These are phyloP conservation scores for Drosophila trichaetosa DNA, from an alignment of 2,888 invertebrate genomes.

Conservation along the genomic window DNA sequence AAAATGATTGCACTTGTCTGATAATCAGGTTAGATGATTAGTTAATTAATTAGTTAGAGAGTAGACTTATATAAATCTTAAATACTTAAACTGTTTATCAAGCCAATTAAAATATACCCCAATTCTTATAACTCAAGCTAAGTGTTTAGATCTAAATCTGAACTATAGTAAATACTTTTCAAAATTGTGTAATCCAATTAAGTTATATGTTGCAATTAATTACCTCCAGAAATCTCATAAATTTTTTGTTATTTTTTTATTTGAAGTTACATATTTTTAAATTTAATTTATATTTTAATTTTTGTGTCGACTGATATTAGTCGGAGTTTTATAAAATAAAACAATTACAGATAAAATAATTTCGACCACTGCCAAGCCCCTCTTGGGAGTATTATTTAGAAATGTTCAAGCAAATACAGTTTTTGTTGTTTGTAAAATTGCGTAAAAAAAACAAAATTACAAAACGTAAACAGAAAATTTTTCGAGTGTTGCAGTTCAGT, in stretches of 20 bases:
- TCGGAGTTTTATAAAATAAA: background rate
- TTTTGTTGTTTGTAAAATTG: constrained; percentile 19
- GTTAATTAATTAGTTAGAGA: background rate
- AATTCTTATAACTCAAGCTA: background rate
- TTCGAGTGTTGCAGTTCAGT: constrained; percentile 62
- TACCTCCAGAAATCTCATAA: background rate
- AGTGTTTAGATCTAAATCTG: background rate
- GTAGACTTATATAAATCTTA: background rate
- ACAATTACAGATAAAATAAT: background rate
- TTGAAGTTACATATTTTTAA: background rate
- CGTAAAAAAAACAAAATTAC: constrained; percentile 30
- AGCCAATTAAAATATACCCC: background rate
- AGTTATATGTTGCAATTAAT: background rate
- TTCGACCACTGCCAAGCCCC: background rate
- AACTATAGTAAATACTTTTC: background rate
- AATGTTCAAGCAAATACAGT: constrained; percentile 6
- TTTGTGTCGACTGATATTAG: background rate
- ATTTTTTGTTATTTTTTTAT: background rate
- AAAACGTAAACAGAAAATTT: constrained; percentile 63
- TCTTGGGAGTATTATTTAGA: background rate
- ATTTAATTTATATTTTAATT: background rate
- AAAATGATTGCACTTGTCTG: background rate
- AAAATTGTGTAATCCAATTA: background rate
- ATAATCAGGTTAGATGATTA: background rate
- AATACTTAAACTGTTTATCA: background rate